Percentiles rank a stretch among this genome's conserved stretches.
These are phyloP conservation scores for Pseudomyrmex pallidus DNA, from an alignment of 1,140 invertebrate species.

Conservation along the genomic window DNA sequence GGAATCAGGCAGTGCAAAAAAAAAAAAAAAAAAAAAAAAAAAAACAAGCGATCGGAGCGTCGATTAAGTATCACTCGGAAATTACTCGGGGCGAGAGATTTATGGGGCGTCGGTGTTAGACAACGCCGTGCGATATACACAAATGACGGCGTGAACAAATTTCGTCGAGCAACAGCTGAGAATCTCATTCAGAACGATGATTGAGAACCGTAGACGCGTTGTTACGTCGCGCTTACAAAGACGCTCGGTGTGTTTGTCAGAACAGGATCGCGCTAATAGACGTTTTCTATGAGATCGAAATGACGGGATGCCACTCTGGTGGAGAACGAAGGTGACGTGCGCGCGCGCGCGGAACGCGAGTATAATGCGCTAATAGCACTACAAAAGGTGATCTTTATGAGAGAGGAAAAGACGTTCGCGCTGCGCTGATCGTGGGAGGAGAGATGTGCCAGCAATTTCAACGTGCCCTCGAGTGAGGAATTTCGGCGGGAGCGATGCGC, in stretches of 20 bases:
- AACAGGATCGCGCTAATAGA: constrained; percentile 62
- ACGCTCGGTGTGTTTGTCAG: constrained; percentile 33
- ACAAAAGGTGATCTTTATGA: constrained; percentile 60
- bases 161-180: neutral
- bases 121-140: constrained; percentile 24
- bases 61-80: constrained; percentile 14
- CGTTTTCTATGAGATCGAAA: constrained; percentile 58
- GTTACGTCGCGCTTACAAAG: constrained; percentile 52
- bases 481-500: constrained; percentile 15
- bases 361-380: constrained; percentile 46
- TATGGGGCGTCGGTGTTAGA: constrained; percentile 8
- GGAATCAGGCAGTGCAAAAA: no score
- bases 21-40: no score
- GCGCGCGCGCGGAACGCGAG: constrained; percentile 15
- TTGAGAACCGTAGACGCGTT: constrained; percentile 46
- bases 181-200: constrained; percentile 41
- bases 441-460: constrained; percentile 19
- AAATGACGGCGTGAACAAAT: constrained; percentile 42
- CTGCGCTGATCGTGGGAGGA: constrained; percentile 26
- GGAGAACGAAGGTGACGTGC: constrained; percentile 30
- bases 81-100: neutral
- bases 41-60: constrained; percentile 11
- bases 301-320: constrained; percentile 28
- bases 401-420: constrained; percentile 31
- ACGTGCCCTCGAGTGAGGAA: constrained; percentile 6